Conservation (phyloP, 2,113 vertebrate genomes). For the Pica pica region DNA sequence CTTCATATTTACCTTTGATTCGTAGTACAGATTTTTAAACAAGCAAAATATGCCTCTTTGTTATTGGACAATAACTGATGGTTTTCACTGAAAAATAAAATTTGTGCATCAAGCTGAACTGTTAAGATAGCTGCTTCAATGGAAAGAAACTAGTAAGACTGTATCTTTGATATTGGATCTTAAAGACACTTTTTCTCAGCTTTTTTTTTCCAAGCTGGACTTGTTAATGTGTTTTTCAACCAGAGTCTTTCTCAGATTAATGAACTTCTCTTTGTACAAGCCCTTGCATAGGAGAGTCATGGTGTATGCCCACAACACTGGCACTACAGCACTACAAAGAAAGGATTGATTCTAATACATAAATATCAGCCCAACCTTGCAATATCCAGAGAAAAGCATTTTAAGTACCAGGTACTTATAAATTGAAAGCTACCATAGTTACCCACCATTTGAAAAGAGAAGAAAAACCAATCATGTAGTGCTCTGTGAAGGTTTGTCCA, state of each 20-base stretch:
- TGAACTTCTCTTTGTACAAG: neutral
- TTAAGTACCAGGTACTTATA: neutral
- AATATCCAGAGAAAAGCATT: neutral
- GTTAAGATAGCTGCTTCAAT: neutral
- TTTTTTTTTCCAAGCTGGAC: neutral
- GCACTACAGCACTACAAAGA: neutral
- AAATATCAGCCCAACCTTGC: neutral
- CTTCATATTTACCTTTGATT: neutral
- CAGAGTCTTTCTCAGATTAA: neutral
- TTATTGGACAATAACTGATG: neutral
- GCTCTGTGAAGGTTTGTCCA: neutral
- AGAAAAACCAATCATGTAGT: neutral
- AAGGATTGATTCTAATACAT: neutral
- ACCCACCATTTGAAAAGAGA: neutral
- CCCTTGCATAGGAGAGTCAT: neutral
- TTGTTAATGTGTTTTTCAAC: neutral
- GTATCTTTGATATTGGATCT: neutral
- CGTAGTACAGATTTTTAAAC: neutral
- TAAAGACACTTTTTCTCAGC: neutral
- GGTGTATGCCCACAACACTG: neutral
- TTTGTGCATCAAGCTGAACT: neutral
- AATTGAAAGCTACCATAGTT: neutral
- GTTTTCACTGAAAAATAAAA: neutral
- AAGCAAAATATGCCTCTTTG: neutral
- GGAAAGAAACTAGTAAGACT: neutral